Conservation (phyloP, 2,888 invertebrate genomes). For the Orthosia incerta region DNA sequence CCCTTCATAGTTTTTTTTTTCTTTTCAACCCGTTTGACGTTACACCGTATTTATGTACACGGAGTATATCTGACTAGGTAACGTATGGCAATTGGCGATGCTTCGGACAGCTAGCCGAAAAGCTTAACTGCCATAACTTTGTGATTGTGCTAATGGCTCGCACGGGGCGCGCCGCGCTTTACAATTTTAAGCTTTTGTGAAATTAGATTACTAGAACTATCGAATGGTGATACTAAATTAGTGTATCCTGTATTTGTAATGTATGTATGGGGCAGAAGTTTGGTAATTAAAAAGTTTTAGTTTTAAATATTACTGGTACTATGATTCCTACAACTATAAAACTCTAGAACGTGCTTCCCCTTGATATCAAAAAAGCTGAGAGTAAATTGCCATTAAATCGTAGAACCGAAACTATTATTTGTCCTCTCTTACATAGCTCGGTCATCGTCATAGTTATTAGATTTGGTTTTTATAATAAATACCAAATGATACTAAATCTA, state of each 20-base stretch:
- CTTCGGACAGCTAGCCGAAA: constrained; percentile 34
- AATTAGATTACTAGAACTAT: constrained; percentile 34
- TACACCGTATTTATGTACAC: neutral
- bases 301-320: neutral
- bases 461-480: too few species aligned
- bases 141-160: constrained; percentile 40
- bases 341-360: too few species aligned
- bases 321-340: too few species aligned
- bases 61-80: neutral
- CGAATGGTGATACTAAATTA: neutral
- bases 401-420: too few species aligned
- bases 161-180: constrained; percentile 9
- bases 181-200: constrained; percentile 39
- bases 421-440: too few species aligned
- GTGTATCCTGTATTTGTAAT: neutral
- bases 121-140: constrained; percentile 44
- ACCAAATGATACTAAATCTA: too few species aligned
- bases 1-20: too few species aligned
- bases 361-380: too few species aligned
- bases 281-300: neutral
- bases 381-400: too few species aligned
- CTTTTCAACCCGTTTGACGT: too few species aligned
- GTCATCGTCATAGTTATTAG: too few species aligned
- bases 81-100: constrained; percentile 1
- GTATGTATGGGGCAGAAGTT: neutral